Conservation (phyloP, 2,797 vertebrate genomes). For the Brotula barbata region DNA sequence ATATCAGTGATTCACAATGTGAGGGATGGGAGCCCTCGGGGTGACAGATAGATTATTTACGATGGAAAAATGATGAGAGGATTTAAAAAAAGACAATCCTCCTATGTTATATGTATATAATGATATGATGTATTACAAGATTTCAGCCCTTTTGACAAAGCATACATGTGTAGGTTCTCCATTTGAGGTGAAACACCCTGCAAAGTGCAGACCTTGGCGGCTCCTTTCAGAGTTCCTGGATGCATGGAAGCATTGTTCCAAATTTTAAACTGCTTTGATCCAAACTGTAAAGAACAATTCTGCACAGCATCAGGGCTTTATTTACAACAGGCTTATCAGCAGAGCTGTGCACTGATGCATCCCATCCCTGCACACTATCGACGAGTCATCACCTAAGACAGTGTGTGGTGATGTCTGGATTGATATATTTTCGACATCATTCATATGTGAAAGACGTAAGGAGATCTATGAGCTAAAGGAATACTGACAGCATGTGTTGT, state of each 20-base stretch:
- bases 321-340: slow-evolving; percentile 47
- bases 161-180: slow-evolving; percentile 22
- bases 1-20: slow-evolving; percentile 57
- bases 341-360: slow-evolving; percentile 15
- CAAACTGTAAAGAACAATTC: slow-evolving; percentile 29
- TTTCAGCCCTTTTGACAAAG: slow-evolving; percentile 16
- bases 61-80: slow-evolving; percentile 33
- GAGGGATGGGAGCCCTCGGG: slow-evolving; percentile 12
- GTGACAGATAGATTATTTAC: slow-evolving; percentile 33
- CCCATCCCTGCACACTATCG: slow-evolving; percentile 27
- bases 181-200: slow-evolving; percentile 13
- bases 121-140: slow-evolving; percentile 30
- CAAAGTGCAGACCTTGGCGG: slow-evolving; percentile 13
- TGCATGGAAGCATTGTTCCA: slow-evolving; percentile 6
- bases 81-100: slow-evolving; percentile 21
- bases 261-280: slow-evolving; percentile 24
- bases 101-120: slow-evolving; percentile 6
- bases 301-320: slow-evolving; percentile 35
- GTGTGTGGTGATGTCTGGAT: slow-evolving; percentile 27
- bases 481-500: too few relatives aligned
- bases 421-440: too few relatives aligned
- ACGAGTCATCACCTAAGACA: slow-evolving; percentile 46
- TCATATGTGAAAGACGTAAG: too few relatives aligned
- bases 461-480: too few relatives aligned
- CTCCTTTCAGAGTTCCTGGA: slow-evolving; percentile 8